Conservation (phyloP, 2,888 invertebrate species). For the Laspeyria flexula region DNA sequence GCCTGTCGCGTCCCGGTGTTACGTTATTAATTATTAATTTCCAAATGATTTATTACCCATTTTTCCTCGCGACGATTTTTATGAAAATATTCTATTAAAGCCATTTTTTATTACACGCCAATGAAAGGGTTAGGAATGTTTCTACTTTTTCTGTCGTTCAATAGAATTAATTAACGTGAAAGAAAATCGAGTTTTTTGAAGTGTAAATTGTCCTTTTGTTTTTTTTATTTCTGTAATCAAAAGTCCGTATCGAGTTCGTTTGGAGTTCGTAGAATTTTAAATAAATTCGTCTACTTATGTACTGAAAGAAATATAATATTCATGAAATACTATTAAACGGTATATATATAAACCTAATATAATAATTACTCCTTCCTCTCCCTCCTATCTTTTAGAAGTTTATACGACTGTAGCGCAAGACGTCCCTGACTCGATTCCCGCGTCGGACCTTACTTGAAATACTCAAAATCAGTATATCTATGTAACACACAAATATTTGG, state of each 20-base stretch:
- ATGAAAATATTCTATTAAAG: conserved; percentile 71
- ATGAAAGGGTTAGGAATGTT: conserved; percentile 64
- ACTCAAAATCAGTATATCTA: too few species aligned
- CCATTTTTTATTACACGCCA: conserved; percentile 58
- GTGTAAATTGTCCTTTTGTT: conserved; percentile 48
- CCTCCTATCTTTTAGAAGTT: too few species aligned
- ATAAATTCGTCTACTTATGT: conserved; percentile 1
- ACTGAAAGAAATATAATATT: neutral
- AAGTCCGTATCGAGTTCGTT: conserved; percentile 29
- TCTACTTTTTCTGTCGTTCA: conserved; percentile 53
- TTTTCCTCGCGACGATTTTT: conserved; percentile 58
- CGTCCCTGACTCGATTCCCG: too few species aligned
- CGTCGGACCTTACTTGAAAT: too few species aligned
- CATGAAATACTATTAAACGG: neutral
- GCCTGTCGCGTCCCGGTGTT: conserved; percentile 65
- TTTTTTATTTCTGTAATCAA: conserved; percentile 40
- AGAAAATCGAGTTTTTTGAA: conserved; percentile 49
- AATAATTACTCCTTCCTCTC: too few species aligned
- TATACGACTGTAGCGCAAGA: too few species aligned
- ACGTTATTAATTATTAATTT: conserved; percentile 82
- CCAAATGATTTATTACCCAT: conserved; percentile 80
- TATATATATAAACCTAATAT: too few species aligned
- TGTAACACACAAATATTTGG: too few species aligned
- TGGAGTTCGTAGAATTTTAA: conserved; percentile 19
- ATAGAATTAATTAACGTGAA: conserved; percentile 73